These are phyloP conservation scores for Hydroisotoma schaefferi DNA, from an alignment of 2,888 invertebrate species.

Conservation along the genomic window DNA sequence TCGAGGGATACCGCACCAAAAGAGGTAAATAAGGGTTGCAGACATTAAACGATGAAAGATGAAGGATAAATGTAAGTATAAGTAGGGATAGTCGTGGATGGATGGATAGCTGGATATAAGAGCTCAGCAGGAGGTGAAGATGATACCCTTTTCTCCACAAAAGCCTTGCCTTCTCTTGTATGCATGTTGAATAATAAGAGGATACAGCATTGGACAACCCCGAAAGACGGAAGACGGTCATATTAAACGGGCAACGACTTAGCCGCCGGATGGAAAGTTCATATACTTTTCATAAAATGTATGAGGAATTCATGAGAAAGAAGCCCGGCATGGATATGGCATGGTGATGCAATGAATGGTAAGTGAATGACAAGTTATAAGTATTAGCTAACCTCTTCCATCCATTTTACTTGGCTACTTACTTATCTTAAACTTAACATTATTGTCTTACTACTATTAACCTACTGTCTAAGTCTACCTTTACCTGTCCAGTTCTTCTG, in stretches of 20 bases:
- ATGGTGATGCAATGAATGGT: too few species aligned
- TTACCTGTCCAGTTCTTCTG: too few species aligned
- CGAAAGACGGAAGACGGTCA: too few species aligned
- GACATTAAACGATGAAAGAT: background rate
- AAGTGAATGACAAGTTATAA: too few species aligned
- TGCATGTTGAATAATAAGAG: background rate
- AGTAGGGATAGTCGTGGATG: too few species aligned
- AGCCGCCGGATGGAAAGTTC: constrained; percentile 1
- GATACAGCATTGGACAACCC: background rate
- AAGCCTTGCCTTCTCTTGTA: background rate
- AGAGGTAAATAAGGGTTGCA: constrained; percentile 6
- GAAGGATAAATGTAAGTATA: constrained; percentile 9
- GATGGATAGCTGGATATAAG: background rate
- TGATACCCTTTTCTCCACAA: constrained; percentile 10
- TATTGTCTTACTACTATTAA: too few species aligned
- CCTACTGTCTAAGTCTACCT: too few species aligned
- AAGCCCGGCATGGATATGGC: too few species aligned
- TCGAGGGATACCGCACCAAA: constrained; percentile 4
- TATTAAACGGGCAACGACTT: background rate
- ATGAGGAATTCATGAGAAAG: constrained; percentile 12
- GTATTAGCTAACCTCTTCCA: too few species aligned
- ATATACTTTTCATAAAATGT: constrained; percentile 15
- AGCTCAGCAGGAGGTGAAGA: constrained; percentile 12
- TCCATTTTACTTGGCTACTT: too few species aligned
- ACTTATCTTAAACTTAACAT: too few species aligned